Base-by-base conservation (phyloP, 92 coral and sea anemone species). In the Phenganax marumi region DNA sequence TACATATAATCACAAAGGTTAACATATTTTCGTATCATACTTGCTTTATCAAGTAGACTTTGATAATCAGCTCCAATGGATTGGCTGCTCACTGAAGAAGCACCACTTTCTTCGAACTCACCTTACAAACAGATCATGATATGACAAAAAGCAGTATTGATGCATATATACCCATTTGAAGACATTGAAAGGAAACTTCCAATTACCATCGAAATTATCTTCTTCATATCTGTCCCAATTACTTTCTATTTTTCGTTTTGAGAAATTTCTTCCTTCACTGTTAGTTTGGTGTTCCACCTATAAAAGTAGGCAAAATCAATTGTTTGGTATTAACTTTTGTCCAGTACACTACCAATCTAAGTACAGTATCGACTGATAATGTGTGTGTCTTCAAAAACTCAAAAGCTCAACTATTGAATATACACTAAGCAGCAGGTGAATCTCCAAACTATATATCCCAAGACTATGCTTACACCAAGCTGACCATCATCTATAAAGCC, bases 201-300 rank as follows among this genome's bases (percentile, higher is more conserved):
- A 16, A 47, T 19, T 9, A 49, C 14, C 39, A 90, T 97, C 86
- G 60, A 55, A 66, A 26, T 86, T 88, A n/a, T 83, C 52, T 9
- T 88, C 93, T 56, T 89, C 90, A 86, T 95, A 95, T 86, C 89
- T 80, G 7, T 92, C 96, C 97, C 96, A 95, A 79, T 95, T 95
- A 70, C 97, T 95, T 8, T 84, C 62, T 19, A 95, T 82, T 64
- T 91, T 86, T 79, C 98, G 88, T 68, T 96, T 86, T 18, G 98
- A 86, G 65, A 92, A 95, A 61, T 23, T 21, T 23, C 48, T n/a
- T 60, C 53, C 14, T 43, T 50, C 58, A 52, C 73, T 76, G 51
- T 72, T 78, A 33, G 23, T 24, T n/a, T 13, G 23, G 21, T 52
- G 46, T 18, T 57, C 83, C 6, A 10, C 77, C 56, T 49, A 19